Evolutionary conservation across 1,140 invertebrate genomes (phyloP), one percentile per base, ranked within the genome.

Genomic region (silkworm (Bombyx mori)): DNA sequence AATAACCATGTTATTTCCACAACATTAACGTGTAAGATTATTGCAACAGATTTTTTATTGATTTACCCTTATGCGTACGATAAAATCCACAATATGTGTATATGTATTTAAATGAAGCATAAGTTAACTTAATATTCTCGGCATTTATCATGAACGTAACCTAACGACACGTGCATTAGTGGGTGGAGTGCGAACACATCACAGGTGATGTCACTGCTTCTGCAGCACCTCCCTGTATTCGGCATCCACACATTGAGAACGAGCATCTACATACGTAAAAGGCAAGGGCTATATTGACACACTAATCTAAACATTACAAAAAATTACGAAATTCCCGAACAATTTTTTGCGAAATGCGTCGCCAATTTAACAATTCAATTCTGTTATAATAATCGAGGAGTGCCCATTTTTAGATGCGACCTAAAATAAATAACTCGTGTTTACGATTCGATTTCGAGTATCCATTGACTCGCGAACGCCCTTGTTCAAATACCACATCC

Each of bases 171-270:
- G 78, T 81, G 81, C 71, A 49, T 48, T 62, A 59, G 82, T 81
- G 71, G 77, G 82, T 66, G 79, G 72, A 73, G 78, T 78, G 74
- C 70, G 71, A 76, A 77, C 73, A 75, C 69, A 70, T 69, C 60
- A 72, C 69, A 65, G 63, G 69, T 86, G 82, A 86, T 86, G 82
- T 86, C 82, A 83, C 82, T 81, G 79, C 64, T 59, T 64, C 26
- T 35, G 26, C 69, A 63, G 64, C 69, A 79, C 71, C 68, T 63
- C 52, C 61, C 60, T 70, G 77, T 78, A 63, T 73, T 75, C 74
- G 67, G 77, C 77, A 75, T 69, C 69, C 64, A 42, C 62, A 61
- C 64, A 68, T 69, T 71, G 58, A 62, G 67, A 67, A 68, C 68
- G 44, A 62, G 53, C 56, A 56, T 57, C 48, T 57, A 61, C 60